Base-by-base conservation (phyloP, 2,113 vertebrate species). In the Osmerus eperlanus region DNA sequence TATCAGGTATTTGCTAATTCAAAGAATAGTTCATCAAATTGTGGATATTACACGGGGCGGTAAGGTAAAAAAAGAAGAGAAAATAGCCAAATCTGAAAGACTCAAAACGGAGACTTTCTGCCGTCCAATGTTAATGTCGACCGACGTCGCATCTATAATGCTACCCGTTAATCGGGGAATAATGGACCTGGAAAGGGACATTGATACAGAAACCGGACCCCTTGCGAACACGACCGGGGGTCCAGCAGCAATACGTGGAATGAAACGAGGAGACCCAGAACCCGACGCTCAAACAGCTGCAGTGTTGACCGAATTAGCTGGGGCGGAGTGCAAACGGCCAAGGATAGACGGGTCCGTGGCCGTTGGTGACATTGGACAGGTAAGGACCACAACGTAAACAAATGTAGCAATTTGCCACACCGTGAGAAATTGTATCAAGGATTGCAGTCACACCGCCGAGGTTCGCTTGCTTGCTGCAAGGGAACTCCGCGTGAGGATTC, bases 121-220 rank as follows among this genome's bases (percentile, higher is more conserved):
- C 86, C 82, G 82, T 89, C 89, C 88, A 70, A 88, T 91, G 90
- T 91, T 91, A 90, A 92, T 92, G 91, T 92, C 90, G 90, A 91
- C 90, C 87, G 91, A 92, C 88, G 90, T 91, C 78, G 88, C 89
- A 75, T 88, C 91, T 69, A 81, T 91, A 78, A 85, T 91, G 87
- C 76, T 91, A 47, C 90, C 91, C 87, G 89, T 90, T 80, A 90
- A 72, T 82, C 90, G 91, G 90, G 91, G 90, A 56, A 89, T 91
- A 65, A 89, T 91, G 90, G 91, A 92, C 76, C 81, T 77, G 71
- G 91, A 92, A 28, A 87, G 86, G 68, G 91, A 92, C 74, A 82
- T 91, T 63, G 90, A 90, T 36, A 69, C 86, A 18, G 73, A 83
- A n/a, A 78, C 84, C 72, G 90, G 85, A 84, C 65, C 86, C 14